These are phyloP conservation scores for Nycticorax nycticorax DNA, from an alignment of 2,113 vertebrate genomes.

Conservation along the genomic window DNA sequence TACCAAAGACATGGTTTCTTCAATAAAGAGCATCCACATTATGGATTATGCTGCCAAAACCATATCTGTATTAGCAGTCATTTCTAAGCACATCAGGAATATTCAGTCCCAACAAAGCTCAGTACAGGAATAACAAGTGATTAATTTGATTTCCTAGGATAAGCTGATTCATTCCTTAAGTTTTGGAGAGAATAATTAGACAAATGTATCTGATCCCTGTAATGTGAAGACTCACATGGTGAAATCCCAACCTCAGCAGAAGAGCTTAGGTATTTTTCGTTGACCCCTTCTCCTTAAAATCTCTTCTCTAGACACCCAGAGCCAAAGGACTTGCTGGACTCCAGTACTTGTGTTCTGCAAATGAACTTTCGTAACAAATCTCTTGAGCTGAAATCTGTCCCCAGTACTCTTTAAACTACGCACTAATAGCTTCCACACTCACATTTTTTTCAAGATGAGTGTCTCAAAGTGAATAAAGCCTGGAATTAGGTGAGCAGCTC, in stretches of 20 bases:
- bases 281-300: neutral
- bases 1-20: rapidly evolving
- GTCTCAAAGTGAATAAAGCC: neutral
- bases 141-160: neutral
- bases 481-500: neutral
- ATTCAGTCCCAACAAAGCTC: neutral
- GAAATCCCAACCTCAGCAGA: neutral
- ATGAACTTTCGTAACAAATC: neutral
- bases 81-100: neutral
- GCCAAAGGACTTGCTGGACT: neutral
- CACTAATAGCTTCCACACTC: neutral
- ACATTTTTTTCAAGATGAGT: neutral
- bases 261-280: neutral
- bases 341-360: neutral
- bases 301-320: neutral
- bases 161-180: neutral
- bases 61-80: neutral
- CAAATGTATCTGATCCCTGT: neutral
- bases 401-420: neutral
- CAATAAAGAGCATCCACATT: neutral
- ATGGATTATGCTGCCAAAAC: neutral
- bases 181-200: neutral
- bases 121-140: neutral
- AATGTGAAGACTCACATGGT: rapidly evolving
- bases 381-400: neutral